Conservation (phyloP, 2,888 invertebrate genomes). For the Hyposoter didymator region DNA sequence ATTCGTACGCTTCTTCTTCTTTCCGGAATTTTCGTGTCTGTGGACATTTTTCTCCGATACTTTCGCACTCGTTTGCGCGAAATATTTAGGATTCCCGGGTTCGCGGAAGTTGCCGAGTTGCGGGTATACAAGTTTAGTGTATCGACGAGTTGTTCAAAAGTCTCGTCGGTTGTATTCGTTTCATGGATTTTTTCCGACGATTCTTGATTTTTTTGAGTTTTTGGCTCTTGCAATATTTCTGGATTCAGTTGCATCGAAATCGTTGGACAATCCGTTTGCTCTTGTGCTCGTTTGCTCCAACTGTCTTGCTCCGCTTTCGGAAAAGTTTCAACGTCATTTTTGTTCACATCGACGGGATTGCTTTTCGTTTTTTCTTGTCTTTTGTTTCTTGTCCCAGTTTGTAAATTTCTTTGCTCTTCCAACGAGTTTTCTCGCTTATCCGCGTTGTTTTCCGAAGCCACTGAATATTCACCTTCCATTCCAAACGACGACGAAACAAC, state of each 20-base stretch:
- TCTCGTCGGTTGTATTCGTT: background rate
- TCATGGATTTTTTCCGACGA: background rate
- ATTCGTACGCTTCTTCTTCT: conserved; percentile 49
- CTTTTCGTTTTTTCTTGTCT: background rate
- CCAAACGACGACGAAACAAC: background rate
- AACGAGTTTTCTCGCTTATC: background rate
- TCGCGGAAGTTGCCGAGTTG: background rate
- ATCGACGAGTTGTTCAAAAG: background rate
- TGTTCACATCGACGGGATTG: conserved; percentile 29
- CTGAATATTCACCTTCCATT: background rate
- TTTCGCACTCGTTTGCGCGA: background rate
- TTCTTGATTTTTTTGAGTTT: background rate
- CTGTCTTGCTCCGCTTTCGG: background rate
- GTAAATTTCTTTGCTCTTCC: background rate
- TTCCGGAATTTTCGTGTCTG: conserved; percentile 22
- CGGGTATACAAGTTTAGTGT: background rate
- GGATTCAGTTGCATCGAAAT: conserved; percentile 50
- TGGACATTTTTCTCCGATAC: background rate
- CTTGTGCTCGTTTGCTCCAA: conserved; percentile 10
- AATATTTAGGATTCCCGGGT: background rate
- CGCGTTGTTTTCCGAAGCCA: background rate
- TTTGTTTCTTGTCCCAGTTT: background rate
- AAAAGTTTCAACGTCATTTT: conserved; percentile 20
- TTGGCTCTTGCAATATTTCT: background rate
- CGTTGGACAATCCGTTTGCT: conserved; percentile 42